These are phyloP conservation scores for Vannuccia rotundouncinata DNA, from an alignment of 2,888 invertebrate genomes.

Conservation along the genomic window DNA sequence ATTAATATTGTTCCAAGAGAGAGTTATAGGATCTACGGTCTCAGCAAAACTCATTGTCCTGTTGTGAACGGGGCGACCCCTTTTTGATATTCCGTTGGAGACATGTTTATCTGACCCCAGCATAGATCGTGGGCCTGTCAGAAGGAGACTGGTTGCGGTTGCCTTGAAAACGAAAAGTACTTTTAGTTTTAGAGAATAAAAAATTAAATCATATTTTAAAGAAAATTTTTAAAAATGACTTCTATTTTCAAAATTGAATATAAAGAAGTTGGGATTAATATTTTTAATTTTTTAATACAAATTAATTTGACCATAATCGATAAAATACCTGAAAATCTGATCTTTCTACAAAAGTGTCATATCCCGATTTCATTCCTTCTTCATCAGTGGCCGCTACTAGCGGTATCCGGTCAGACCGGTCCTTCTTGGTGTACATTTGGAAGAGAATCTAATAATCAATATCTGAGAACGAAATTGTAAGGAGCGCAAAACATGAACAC, in stretches of 20 bases:
- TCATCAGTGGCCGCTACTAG: background rate
- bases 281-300: too few relatives aligned
- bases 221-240: too few relatives aligned
- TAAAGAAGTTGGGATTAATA: too few relatives aligned
- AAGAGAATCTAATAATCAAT: too few relatives aligned
- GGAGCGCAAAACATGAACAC: too few relatives aligned
- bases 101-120: background rate
- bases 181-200: too few relatives aligned
- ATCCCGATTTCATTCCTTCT: background rate
- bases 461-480: too few relatives aligned
- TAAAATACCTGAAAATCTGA: background rate
- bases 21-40: slow-evolving; percentile 32
- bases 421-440: background rate
- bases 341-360: background rate
- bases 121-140: background rate
- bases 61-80: background rate
- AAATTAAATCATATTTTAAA: too few relatives aligned
- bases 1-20: slow-evolving; percentile 33
- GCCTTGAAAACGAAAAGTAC: too few relatives aligned
- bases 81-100: background rate
- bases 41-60: slow-evolving; percentile 32
- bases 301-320: too few relatives aligned
- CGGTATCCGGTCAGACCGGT: background rate
- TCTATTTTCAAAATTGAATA: too few relatives aligned
- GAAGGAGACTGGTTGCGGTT: background rate